These are phyloP conservation scores for Nasua narica DNA, from an alignment of 2,797 vertebrate genomes.

Conservation along the genomic window DNA sequence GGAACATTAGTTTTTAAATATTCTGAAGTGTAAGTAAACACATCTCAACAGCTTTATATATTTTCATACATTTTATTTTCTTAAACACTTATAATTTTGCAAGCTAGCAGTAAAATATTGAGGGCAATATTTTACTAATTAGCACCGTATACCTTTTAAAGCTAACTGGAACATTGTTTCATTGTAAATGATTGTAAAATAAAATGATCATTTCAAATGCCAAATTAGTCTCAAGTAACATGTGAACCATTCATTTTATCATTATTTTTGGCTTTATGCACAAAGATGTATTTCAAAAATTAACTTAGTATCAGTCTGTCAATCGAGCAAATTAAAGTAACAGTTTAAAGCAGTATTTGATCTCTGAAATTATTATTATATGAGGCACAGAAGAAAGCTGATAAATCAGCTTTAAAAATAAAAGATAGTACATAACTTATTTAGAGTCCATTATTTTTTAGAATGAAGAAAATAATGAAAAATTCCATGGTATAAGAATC, in stretches of 20 bases:
- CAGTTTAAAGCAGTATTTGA: constrained; percentile 58
- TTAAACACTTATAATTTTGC: constrained; percentile 78
- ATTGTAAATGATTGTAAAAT: constrained; percentile 77
- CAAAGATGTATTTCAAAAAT: constrained; percentile 61
- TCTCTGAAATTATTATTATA: constrained; percentile 42
- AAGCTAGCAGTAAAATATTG: constrained; percentile 75
- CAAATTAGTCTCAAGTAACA: constrained; percentile 76
- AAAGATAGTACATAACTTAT: constrained; percentile 73
- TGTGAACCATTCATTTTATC: constrained; percentile 58
- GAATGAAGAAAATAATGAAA: constrained; percentile 76
- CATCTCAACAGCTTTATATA: constrained; percentile 78
- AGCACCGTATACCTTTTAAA: constrained; percentile 77
- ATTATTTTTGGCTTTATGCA: constrained; percentile 56
- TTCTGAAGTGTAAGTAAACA: constrained; percentile 78
- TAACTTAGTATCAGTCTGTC: constrained; percentile 37
- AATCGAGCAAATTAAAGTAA: constrained; percentile 62
- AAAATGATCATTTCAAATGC: constrained; percentile 73
- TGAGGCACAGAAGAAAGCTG: constrained; percentile 56
- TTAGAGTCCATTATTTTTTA: constrained; percentile 73
- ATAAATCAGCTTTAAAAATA: constrained; percentile 56
- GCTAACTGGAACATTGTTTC: constrained; percentile 76
- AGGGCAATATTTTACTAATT: constrained; percentile 75
- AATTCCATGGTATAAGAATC: constrained; percentile 75
- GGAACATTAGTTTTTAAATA: constrained; percentile 65
- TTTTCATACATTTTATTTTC: constrained; percentile 77